Conservation (phyloP, 2,888 invertebrate species). For the Villa cingulata region DNA sequence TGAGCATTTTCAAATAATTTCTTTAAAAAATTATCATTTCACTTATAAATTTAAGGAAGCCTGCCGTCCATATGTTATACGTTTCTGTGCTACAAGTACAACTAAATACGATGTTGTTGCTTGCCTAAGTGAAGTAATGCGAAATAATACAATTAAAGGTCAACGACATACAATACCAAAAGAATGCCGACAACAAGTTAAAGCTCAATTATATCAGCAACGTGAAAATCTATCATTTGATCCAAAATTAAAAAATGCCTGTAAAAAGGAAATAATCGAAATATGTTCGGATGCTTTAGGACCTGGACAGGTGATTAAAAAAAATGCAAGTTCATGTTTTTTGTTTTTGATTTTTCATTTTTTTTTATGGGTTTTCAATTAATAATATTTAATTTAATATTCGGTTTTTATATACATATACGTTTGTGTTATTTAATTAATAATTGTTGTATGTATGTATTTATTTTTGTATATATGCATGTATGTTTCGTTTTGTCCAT, state of each 20-base stretch:
- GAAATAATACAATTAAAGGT: conserved; percentile 71
- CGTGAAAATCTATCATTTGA: conserved; percentile 79
- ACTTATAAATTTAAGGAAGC: conserved; percentile 90
- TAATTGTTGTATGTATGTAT: too few relatives aligned
- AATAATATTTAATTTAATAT: too few relatives aligned
- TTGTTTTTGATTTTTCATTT: not conserved
- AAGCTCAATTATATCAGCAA: conserved; percentile 82
- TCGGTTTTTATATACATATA: too few relatives aligned
- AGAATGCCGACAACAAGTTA: conserved; percentile 81
- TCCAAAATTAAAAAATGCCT: conserved; percentile 69
- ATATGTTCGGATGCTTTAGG: conserved; percentile 59
- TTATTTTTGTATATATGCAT: too few relatives aligned
- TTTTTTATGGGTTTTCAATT: too few relatives aligned
- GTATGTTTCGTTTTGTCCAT: too few relatives aligned
- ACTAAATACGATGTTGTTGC: conserved; percentile 59
- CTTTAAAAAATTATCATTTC: conserved; percentile 85
- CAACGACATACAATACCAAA: conserved; percentile 67
- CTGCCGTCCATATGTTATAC: conserved; percentile 67
- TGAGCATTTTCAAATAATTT: conserved; percentile 92
- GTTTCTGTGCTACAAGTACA: conserved; percentile 53
- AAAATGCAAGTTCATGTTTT: conserved; percentile 22
- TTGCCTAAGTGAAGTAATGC: conserved; percentile 64
- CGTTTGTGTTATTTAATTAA: too few relatives aligned
- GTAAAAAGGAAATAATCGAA: conserved; percentile 60
- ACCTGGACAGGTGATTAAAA: conserved; percentile 42